A percentile compares a stretch with the other conserved stretches of the same genome.
These are phyloP conservation scores for Cephalopachus bancanus DNA, from an alignment of 2,797 vertebrate genomes.

Conservation along the genomic window DNA sequence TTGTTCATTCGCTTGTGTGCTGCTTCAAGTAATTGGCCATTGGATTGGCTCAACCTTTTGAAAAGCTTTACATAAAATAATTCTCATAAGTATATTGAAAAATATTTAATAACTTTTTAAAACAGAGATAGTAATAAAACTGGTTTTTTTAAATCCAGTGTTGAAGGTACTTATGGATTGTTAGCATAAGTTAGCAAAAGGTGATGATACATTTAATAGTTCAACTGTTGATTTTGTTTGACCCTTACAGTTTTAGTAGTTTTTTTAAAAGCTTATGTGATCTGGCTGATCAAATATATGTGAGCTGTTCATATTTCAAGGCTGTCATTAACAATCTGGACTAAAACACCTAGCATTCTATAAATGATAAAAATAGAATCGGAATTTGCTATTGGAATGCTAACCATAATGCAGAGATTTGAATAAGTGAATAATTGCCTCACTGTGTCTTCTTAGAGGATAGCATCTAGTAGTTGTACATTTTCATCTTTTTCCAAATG, in stretches of 20 bases:
- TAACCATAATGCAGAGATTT: conserved; percentile 17
- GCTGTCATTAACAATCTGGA: conserved; percentile 19
- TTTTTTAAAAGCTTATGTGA: background rate
- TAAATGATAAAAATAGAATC: background rate
- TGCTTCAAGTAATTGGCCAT: conserved; percentile 43
- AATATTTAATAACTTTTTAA: conserved; percentile 47
- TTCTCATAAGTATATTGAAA: conserved; percentile 49
- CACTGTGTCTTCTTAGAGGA: conserved; percentile 24
- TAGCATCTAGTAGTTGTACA: background rate
- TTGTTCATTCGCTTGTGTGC: background rate
- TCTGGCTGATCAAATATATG: conserved; percentile 43
- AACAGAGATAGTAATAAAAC: conserved; percentile 39
- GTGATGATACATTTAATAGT: background rate
- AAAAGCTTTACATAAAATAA: conserved; percentile 45
- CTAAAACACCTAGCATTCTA: background rate
- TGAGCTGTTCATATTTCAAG: background rate
- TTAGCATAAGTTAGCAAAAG: background rate
- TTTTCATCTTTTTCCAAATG: conserved; percentile 54
- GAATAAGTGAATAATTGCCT: background rate
- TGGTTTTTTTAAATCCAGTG: background rate
- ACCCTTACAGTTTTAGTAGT: background rate
- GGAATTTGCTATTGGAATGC: background rate
- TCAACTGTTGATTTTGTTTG: conserved; percentile 40
- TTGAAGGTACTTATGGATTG: background rate
- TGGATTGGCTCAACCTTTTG: conserved; percentile 29